Evolutionary conservation across 2,113 vertebrate species (phyloP).

Genomic region (Gallinago undulata): DNA sequence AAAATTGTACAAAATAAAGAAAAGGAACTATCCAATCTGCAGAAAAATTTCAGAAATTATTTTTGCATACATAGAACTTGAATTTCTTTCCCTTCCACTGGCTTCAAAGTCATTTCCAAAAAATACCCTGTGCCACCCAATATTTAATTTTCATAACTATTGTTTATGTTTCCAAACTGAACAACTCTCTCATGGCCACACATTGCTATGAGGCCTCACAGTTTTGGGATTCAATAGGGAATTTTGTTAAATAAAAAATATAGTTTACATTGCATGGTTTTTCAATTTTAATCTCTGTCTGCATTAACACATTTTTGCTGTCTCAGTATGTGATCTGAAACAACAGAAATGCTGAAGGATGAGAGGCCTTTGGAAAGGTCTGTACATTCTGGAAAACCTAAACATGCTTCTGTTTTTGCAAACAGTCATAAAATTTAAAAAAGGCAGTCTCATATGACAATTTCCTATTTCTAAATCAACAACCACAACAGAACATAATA

Average conservation of each 20-base stretch:
- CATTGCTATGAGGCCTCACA: neutral
- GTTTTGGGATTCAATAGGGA: neutral
- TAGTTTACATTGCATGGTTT: neutral
- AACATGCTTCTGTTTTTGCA: fast-evolving
- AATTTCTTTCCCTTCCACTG: neutral
- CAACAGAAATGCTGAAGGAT: neutral
- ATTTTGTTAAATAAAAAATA: neutral
- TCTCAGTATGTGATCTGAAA: neutral
- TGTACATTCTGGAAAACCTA: neutral
- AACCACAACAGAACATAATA: neutral
- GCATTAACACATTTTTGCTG: neutral
- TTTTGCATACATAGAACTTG: neutral
- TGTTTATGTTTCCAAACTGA: neutral
- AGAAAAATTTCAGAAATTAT: neutral
- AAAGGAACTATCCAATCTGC: neutral
- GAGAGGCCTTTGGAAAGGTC: neutral
- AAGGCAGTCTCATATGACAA: neutral
- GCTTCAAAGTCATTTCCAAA: neutral
- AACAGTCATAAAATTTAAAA: neutral
- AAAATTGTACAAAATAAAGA: neutral
- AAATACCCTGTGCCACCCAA: neutral
- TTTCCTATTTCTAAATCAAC: neutral
- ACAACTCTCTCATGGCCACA: neutral
- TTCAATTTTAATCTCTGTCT: neutral
- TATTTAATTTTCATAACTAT: neutral